Evolutionary conservation across 2,113 vertebrate species (phyloP), one percentile per base, ranked within the genome.

Genomic region (Excalfactoria chinensis): DNA sequence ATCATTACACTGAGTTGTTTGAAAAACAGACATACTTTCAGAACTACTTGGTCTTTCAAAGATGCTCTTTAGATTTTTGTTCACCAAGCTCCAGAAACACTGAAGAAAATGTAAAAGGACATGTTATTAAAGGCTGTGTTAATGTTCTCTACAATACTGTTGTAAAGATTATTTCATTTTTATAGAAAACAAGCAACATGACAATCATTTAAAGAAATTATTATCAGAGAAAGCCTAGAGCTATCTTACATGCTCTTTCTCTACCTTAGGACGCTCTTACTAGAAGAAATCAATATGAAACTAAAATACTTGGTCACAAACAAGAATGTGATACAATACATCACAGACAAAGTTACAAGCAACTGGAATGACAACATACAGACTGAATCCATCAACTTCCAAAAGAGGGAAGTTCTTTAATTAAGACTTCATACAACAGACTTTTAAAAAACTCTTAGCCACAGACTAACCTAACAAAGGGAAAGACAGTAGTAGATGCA

Each of bases 11-110:
- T 98, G 98, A n/a, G 96, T 69, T 73, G 80, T 46, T 49, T 93
- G 34, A 91, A 93, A 95, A 19, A 69, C 40, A 88, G 91, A 71
- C 8, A 28, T 21, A 53, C 25, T 72, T 95, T 97, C 96, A 80
- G 30, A 86, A 77, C 73, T 81, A 92, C 62, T 94, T 26, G 92
- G 75, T 40, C 21, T 95, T 88, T 97, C 97, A 96, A 97, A 94
- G 30, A 97, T 59, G 51, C 72, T 97, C 70, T 96, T 98, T 58
- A 99, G 95, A 75, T 98, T 75, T 74, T 95, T 97, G 95, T 98
- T 99, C 93, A 99, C 89, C 92, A 98, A 98, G 95, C 85, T 98
- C 99, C 99, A 99, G 96, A 99, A 99, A 59, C 98, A 97, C 99
- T 99, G 86, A 4, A 95, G 55, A 78, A 88, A 95, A 95, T 21